Evolutionary conservation across 1,140 invertebrate species (phyloP).

Genomic region (Scaptomyza pallida): DNA sequence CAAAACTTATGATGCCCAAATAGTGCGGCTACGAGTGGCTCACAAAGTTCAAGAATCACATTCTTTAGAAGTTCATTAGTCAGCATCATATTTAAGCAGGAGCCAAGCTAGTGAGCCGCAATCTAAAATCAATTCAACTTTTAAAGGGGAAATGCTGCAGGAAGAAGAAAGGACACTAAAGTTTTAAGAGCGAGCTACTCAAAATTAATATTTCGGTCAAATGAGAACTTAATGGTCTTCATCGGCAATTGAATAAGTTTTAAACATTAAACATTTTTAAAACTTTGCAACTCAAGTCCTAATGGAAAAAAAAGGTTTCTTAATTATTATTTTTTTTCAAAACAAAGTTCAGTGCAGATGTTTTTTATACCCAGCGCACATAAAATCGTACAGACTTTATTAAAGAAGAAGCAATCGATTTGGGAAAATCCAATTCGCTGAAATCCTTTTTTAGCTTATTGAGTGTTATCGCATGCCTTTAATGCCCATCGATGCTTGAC

Average conservation of each 20-base stretch:
- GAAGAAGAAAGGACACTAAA: not conserved
- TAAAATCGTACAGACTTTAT: not conserved
- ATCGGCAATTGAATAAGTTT: not conserved
- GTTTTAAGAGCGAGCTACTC: not conserved
- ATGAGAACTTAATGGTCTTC: not conserved
- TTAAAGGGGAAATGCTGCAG: not conserved
- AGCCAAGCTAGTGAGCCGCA: no score
- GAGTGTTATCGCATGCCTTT: conserved; percentile 25
- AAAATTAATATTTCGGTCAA: not conserved
- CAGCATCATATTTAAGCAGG: conserved; percentile 7
- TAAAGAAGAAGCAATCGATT: not conserved
- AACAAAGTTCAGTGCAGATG: no score
- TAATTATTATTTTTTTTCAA: not conserved
- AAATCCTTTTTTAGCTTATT: conserved; percentile 11
- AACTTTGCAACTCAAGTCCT: no score
- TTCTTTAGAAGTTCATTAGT: conserved; percentile 31
- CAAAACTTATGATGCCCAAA: conserved; percentile 32
- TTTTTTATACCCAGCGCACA: not conserved
- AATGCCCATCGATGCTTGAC: conserved; percentile 47
- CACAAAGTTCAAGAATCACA: conserved; percentile 31
- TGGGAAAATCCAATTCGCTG: conserved; percentile 13
- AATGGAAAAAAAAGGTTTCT: not conserved
- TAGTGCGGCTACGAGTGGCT: not conserved
- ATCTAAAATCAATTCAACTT: conserved; percentile 19
- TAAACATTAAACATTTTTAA: no score